Conservation (phyloP, 1,140 invertebrate genomes). For the Dendroctonus valens region DNA sequence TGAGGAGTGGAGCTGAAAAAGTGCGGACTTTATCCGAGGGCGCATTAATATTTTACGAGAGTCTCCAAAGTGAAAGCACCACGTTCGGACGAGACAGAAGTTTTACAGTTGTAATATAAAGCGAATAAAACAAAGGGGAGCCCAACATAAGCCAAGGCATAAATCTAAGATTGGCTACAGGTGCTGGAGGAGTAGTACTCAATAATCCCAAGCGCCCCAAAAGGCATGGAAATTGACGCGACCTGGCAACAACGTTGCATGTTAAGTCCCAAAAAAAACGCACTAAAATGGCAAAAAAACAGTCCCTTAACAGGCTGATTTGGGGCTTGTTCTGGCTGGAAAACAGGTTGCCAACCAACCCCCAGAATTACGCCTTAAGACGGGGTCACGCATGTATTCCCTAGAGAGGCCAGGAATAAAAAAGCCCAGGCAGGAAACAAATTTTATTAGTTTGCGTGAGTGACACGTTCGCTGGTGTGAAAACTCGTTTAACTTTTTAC, state of each 20-base stretch:
- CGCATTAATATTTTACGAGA: slow-evolving; percentile 14
- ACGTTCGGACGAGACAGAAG: slow-evolving; percentile 1
- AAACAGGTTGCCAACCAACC: no score
- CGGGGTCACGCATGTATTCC: no score
- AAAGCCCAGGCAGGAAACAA: slow-evolving; percentile 13
- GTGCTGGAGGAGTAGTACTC: slow-evolving; percentile 10
- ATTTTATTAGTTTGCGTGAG: slow-evolving; percentile 18
- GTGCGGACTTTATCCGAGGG: not conserved
- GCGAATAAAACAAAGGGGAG: slow-evolving; percentile 21
- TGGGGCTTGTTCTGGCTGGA: no score
- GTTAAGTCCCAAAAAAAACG: no score
- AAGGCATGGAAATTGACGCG: no score
- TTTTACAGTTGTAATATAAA: slow-evolving; percentile 19
- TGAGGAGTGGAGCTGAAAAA: not conserved
- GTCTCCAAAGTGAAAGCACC: slow-evolving; percentile 5
- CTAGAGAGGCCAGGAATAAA: slow-evolving; percentile 7
- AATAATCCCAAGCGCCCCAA: no score
- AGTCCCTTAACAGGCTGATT: no score
- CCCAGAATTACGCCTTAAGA: no score
- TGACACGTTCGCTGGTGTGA: slow-evolving; percentile 18
- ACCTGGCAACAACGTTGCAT: no score
- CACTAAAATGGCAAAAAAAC: no score
- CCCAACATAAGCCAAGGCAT: slow-evolving; percentile 10
- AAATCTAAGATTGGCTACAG: slow-evolving; percentile 15
- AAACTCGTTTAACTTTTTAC: slow-evolving; percentile 20